Conservation (phyloP, 2,888 invertebrate species). For the Danaus chrysippus region DNA sequence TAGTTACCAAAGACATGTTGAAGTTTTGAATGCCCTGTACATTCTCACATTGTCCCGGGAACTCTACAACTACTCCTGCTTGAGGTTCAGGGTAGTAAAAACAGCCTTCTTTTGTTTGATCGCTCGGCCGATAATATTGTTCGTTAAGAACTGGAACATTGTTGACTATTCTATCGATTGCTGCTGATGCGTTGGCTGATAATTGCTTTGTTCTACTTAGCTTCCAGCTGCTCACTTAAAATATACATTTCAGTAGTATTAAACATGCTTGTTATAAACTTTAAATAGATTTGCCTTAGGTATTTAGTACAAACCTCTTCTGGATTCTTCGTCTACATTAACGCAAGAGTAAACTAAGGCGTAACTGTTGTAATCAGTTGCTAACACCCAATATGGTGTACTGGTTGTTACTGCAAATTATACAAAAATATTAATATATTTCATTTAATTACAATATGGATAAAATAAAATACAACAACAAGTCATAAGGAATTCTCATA, state of each 20-base stretch:
- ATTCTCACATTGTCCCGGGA: conserved; percentile 49
- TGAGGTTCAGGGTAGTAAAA: conserved; percentile 58
- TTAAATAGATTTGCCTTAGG: not conserved
- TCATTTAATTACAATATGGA: not conserved
- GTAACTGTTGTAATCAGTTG: conserved; percentile 81
- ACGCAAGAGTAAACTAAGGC: conserved; percentile 83
- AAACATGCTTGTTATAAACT: not conserved
- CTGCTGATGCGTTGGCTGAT: conserved; percentile 31
- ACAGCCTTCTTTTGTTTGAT: conserved; percentile 51
- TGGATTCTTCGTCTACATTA: conserved; percentile 57
- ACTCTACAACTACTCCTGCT: conserved; percentile 42
- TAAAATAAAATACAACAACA: not conserved
- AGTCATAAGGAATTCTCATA: conserved; percentile 6
- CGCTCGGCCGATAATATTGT: conserved; percentile 49
- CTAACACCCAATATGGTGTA: conserved; percentile 79
- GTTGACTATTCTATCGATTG: conserved; percentile 46
- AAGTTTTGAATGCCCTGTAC: conserved; percentile 36
- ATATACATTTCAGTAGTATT: not conserved
- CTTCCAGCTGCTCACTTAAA: conserved; percentile 59
- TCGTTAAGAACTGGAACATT: conserved; percentile 50
- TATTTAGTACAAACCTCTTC: conserved; percentile 42
- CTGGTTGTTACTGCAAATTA: conserved; percentile 43
- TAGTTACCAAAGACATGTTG: conserved; percentile 25
- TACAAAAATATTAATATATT: not conserved
- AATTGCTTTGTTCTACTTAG: conserved; percentile 47